Percentiles rank a stretch among this genome's conserved stretches.
phyloP scores from a whole-genome alignment of 2,888 invertebrate genomes.

The Troides oblongomaculatus region DNA sequence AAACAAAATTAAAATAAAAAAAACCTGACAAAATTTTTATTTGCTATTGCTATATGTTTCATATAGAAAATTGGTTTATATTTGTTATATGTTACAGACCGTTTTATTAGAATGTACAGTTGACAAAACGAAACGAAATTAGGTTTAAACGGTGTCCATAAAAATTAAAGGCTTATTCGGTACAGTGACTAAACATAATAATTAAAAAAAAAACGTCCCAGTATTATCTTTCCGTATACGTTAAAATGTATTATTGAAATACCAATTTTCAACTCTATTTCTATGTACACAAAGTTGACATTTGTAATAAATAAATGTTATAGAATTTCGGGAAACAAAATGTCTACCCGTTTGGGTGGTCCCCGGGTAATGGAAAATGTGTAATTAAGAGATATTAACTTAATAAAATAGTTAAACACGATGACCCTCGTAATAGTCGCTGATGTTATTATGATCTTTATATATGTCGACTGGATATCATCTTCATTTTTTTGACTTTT shows the following conservation, averaged over 20 bases:
- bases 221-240: background rate
- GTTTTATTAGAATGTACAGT: background rate
- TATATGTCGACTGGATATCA: too few relatives aligned
- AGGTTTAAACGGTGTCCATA: slow-evolving; percentile 42
- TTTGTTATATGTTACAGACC: background rate
- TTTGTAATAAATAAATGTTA: background rate
- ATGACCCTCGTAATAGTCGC: slow-evolving; percentile 11
- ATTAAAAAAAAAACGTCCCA: slow-evolving; percentile 38
- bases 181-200: slow-evolving; percentile 52
- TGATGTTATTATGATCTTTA: background rate
- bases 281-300: background rate
- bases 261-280: slow-evolving; percentile 6
- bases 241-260: background rate
- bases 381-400: slow-evolving; percentile 11
- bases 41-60: background rate
- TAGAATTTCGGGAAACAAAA: background rate
- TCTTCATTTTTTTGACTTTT: too few relatives aligned
- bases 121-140: slow-evolving; percentile 24
- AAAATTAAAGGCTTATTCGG: slow-evolving; percentile 51
- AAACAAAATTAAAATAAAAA: slow-evolving; percentile 30
- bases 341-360: slow-evolving; percentile 18
- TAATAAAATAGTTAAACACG: slow-evolving; percentile 9
- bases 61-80: slow-evolving; percentile 18
- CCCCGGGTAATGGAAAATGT: background rate
- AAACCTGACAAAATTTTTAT: slow-evolving; percentile 36